Base-by-base conservation (phyloP, 2,113 vertebrate genomes). In the Amazona guildingii region DNA sequence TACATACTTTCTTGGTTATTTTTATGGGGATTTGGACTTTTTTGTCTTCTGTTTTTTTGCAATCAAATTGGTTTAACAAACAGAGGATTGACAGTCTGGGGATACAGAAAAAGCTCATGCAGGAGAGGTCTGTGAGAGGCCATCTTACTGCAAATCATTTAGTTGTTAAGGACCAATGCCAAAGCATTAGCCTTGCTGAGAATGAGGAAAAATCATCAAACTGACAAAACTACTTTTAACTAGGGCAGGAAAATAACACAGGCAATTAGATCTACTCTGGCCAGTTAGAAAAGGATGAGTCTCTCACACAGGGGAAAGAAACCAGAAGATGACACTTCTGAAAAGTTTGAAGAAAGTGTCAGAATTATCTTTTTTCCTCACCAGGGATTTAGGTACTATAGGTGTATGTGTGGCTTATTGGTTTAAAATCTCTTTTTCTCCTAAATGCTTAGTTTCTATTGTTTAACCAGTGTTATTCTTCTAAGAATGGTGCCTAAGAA, bases 151-250 rank as follows among this genome's bases (percentile, higher is more conserved):
- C 48, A 72, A 35, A 88, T 15, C 43, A 23, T 48, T 64, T 54
- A 51, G 62, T 25, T 37, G 79, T 29, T 54, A 75, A 92, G 72
- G 64, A 48, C 23, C 20, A 20, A 11, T 54, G 88, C 76, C 83
- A 89, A 63, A 84, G 54, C 14, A 24, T 67, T 62, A 23, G 6
- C 29, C 46, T 63, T 17, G 28, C 27, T 51, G 55, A 70, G 76
- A 76, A 66, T 44, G 76, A 93, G 93, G 91, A 77, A 88, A 94
- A 96, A 48, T 73, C 91, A 92, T 95, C 86, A 94, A 24, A 69
- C 21, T 68, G 88, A 88, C 79, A 62, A 48, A 92, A 62, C 9
- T 54, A 2, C 72, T 81, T 66, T 81, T 55, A 88, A 83, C 35
- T 63, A 62, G 91, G 77, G 28, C 77, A 83, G 76, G 41, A 83